These are phyloP conservation scores for Rotaria sp. DNA, from an alignment of 2,888 invertebrate genomes.

Conservation along the genomic window DNA sequence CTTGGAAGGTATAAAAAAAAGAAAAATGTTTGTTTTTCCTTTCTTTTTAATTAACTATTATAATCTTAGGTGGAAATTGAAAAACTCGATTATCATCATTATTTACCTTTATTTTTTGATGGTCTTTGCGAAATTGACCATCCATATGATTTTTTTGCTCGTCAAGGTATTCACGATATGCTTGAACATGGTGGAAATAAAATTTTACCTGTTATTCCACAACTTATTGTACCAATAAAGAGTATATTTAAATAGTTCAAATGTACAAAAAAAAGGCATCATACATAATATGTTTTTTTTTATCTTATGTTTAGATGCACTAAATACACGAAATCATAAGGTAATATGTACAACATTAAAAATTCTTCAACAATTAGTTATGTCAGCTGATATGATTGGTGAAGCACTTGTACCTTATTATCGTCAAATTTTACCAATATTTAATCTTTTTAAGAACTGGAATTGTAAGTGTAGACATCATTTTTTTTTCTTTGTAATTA, in stretches of 20 bases:
- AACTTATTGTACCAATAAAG: slow-evolving; percentile 83
- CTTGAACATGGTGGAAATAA: slow-evolving; percentile 72
- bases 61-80: slow-evolving; percentile 67
- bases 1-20: slow-evolving; percentile 64
- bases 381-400: slow-evolving; percentile 76
- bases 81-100: slow-evolving; percentile 82
- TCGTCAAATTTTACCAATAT: slow-evolving; percentile 78
- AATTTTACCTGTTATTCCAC: slow-evolving; percentile 79
- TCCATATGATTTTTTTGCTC: slow-evolving; percentile 78
- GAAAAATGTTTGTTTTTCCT: too few species aligned
- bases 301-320: slow-evolving; percentile 59
- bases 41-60: too few species aligned
- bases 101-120: slow-evolving; percentile 86
- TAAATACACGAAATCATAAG: slow-evolving; percentile 72
- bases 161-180: slow-evolving; percentile 78
- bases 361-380: slow-evolving; percentile 77
- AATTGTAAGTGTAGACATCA: slow-evolving; percentile 56
- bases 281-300: neutral
- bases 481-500: neutral
- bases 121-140: slow-evolving; percentile 75
- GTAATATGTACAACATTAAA: slow-evolving; percentile 76
- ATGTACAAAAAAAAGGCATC: neutral
- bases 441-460: slow-evolving; percentile 78
- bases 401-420: slow-evolving; percentile 94
- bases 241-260: slow-evolving; percentile 59